A percentile compares a stretch with the other conserved stretches of the same genome.
Conservation (phyloP, 2,113 vertebrate genomes). For the Lampris megalopsis region DNA sequence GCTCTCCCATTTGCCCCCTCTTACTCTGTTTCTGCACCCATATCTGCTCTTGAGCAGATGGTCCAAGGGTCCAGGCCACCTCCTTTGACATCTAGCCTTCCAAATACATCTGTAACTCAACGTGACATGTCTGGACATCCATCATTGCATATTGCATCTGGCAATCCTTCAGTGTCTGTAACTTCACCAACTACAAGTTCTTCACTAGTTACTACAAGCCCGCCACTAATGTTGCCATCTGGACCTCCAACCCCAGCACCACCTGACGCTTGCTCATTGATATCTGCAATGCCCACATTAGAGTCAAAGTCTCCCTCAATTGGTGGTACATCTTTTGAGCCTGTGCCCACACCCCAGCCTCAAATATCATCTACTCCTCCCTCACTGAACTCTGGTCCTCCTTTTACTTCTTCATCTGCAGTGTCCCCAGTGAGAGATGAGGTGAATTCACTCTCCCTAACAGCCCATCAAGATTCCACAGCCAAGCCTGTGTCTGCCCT, state of each 20-base stretch:
- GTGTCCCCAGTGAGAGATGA: constrained; percentile 36
- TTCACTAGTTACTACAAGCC: constrained; percentile 33
- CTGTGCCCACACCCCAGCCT: constrained; percentile 13
- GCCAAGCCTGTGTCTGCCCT: constrained; percentile 66
- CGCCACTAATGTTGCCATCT: constrained; percentile 31
- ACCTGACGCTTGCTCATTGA: constrained; percentile 37
- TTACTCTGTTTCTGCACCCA: constrained; percentile 40
- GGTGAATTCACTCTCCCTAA: constrained; percentile 26
- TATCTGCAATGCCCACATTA: constrained; percentile 27
- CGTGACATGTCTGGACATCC: constrained; percentile 44
- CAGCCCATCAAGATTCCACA: constrained; percentile 51
- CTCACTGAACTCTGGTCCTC: constrained; percentile 34
- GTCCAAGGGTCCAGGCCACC: constrained; percentile 58
- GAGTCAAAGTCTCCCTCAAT: constrained; percentile 29
- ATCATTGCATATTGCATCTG: constrained; percentile 17
- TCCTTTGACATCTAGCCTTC: constrained; percentile 23
- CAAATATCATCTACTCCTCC: constrained; percentile 49
- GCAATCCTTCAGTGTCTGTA: constrained; percentile 13
- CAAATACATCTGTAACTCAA: constrained; percentile 28
- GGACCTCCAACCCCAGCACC: constrained; percentile 21
- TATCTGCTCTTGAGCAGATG: constrained; percentile 62
- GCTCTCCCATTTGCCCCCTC: constrained; percentile 34
- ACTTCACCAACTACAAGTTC: constrained; percentile 15
- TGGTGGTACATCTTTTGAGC: constrained; percentile 35
- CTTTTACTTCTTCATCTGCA: constrained; percentile 30